These are phyloP conservation scores for Amblyjoppa proteus DNA, from an alignment of 2,888 invertebrate species.

Conservation along the genomic window DNA sequence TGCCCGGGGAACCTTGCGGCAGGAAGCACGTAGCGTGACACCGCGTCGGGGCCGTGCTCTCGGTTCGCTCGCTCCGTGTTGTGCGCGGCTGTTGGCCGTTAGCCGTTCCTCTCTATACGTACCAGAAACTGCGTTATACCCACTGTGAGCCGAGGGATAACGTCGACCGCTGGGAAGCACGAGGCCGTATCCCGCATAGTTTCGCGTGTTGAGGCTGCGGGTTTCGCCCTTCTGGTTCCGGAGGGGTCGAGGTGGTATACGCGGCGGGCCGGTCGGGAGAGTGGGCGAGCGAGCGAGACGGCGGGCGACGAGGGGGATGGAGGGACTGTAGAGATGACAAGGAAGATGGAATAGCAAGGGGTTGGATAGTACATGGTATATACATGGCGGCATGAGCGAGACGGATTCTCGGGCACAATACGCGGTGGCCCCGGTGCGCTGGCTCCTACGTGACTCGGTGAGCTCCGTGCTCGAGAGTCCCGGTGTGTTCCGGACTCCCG, in stretches of 20 bases:
- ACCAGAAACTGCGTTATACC: conserved; percentile 74
- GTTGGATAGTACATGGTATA: neutral
- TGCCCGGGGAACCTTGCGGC: conserved; percentile 76
- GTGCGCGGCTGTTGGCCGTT: conserved; percentile 60
- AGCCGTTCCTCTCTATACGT: conserved; percentile 32
- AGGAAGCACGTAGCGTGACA: conserved; percentile 84
- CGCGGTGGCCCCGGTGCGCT: conserved; percentile 74
- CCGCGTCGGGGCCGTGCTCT: conserved; percentile 57
- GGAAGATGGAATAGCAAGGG: conserved; percentile 40
- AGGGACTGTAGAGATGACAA: conserved; percentile 51
- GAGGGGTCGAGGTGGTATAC: conserved; percentile 58
- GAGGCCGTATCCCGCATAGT: neutral
- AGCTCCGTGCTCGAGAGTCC: conserved; percentile 73
- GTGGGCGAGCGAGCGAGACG: conserved; percentile 36
- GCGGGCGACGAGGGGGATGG: conserved; percentile 37
- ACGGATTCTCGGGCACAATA: conserved; percentile 76
- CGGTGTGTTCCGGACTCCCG: conserved; percentile 46
- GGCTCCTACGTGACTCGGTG: conserved; percentile 79
- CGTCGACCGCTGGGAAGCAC: conserved; percentile 47
- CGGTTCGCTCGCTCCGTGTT: conserved; percentile 25
- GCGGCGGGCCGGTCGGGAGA: conserved; percentile 45
- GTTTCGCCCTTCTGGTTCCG: neutral
- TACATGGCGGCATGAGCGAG: neutral
- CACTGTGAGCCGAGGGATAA: conserved; percentile 66
- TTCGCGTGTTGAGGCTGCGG: neutral